phyloP scores from a whole-genome alignment of 2,797 vertebrate genomes.

The Pseudochromis fuscus region DNA sequence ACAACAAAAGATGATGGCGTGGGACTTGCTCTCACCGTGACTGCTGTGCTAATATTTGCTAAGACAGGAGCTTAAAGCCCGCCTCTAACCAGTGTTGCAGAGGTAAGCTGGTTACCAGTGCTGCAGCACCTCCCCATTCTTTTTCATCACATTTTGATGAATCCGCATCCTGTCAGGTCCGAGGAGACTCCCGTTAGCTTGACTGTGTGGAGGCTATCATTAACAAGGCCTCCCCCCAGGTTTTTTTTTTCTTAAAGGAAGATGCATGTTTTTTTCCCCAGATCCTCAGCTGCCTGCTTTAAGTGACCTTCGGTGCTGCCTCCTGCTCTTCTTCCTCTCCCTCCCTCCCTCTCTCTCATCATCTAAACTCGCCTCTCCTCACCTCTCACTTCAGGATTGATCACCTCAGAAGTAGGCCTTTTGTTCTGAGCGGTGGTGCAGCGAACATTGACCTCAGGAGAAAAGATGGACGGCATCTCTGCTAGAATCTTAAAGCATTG shows the following conservation, averaged over 20 bases:
- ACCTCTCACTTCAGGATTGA: slow-evolving; percentile 75
- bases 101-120: slow-evolving; percentile 3
- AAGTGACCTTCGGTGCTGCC: slow-evolving; percentile 63
- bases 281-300: slow-evolving; percentile 13
- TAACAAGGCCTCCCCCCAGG: slow-evolving; percentile 31
- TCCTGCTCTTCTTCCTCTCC: slow-evolving; percentile 15
- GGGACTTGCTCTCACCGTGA: too few species aligned
- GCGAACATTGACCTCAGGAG: slow-evolving; percentile 67
- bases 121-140: slow-evolving; percentile 16
- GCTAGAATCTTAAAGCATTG: slow-evolving; percentile 55
- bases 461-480: slow-evolving; percentile 57
- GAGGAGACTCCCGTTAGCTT: slow-evolving; percentile 29
- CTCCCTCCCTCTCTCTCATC: slow-evolving; percentile 19
- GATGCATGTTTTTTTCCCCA: slow-evolving; percentile 6
- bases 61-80: too few species aligned
- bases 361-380: slow-evolving; percentile 38
- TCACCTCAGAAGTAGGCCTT: slow-evolving; percentile 74
- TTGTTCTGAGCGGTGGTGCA: slow-evolving; percentile 68
- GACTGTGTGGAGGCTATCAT: slow-evolving; percentile 16
- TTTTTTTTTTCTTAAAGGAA: background rate
- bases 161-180: slow-evolving; percentile 53
- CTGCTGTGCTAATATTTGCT: slow-evolving; percentile 44
- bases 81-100: slow-evolving; percentile 21
- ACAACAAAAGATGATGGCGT: too few species aligned
- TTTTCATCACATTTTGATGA: slow-evolving; percentile 63